phyloP scores from a whole-genome alignment of 1,140 invertebrate genomes.

The Drosophila sechellia region DNA sequence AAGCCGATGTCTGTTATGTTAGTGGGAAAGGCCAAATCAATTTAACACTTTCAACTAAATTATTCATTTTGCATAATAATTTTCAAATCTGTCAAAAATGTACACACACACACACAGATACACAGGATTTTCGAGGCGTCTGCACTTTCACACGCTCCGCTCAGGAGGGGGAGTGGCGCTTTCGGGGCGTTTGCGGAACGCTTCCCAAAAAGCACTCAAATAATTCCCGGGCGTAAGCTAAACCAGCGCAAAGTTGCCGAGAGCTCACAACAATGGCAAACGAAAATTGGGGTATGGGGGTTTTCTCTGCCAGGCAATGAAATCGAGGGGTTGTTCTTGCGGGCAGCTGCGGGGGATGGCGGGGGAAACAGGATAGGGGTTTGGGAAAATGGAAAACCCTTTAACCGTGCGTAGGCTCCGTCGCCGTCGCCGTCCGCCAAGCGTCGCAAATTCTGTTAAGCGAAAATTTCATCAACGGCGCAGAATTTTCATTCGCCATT shows the following conservation, averaged over 20 bases:
- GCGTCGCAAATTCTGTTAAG: constrained; percentile 81
- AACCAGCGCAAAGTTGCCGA: constrained; percentile 77
- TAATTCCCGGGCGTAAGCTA: constrained; percentile 81
- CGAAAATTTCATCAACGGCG: constrained; percentile 79
- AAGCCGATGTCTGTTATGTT: constrained; percentile 41
- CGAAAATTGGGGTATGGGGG: constrained; percentile 23
- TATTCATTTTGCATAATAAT: constrained; percentile 83
- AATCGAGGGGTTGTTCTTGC: background rate
- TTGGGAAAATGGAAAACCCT: constrained; percentile 73
- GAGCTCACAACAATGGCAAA: constrained; percentile 69
- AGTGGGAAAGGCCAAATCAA: constrained; percentile 79
- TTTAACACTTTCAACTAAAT: constrained; percentile 82
- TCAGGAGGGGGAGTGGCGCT: background rate
- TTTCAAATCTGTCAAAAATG: constrained; percentile 81
- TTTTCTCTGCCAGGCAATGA: constrained; percentile 4
- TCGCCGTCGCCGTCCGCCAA: constrained; percentile 50
- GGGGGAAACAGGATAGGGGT: background rate
- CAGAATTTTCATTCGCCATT: constrained; percentile 73
- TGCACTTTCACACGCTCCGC: constrained; percentile 78
- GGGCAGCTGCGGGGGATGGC: background rate
- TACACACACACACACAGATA: constrained; percentile 40
- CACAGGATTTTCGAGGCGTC: constrained; percentile 56
- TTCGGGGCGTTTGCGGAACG: constrained; percentile 22
- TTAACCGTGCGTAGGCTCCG: constrained; percentile 75
- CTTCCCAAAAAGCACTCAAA: constrained; percentile 75